Conservation (phyloP, 2,797 vertebrate genomes). For the Australoheros facetus region DNA sequence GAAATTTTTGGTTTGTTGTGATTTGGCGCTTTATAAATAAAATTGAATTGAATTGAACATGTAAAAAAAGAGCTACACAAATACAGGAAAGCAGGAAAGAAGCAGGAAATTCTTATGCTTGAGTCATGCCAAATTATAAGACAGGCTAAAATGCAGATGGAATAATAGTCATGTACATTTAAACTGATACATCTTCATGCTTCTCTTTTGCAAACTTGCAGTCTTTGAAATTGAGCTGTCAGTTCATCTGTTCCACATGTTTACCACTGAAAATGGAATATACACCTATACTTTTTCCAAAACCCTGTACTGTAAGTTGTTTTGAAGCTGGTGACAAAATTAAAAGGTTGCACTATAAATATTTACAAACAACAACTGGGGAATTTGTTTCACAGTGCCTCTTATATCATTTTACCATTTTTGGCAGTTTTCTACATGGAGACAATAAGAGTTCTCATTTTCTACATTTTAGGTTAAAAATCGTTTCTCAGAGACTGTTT, state of each 20-base stretch:
- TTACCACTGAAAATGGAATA: conserved; percentile 46
- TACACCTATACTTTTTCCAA: conserved; percentile 49
- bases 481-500: neutral
- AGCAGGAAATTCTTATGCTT: conserved; percentile 15
- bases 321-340: conserved; percentile 47
- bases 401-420: neutral
- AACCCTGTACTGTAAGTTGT: conserved; percentile 8
- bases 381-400: neutral
- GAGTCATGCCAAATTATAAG: conserved; percentile 29
- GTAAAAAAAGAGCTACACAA: neutral
- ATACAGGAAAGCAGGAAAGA: neutral
- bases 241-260: conserved; percentile 51
- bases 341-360: conserved; percentile 20
- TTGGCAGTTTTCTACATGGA: neutral
- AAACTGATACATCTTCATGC: conserved; percentile 17
- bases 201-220: conserved; percentile 10
- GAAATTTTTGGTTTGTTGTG: too few relatives aligned
- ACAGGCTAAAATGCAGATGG: conserved; percentile 49
- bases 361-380: conserved; percentile 10
- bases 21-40: too few relatives aligned
- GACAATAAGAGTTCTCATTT: conserved; percentile 9
- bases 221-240: conserved; percentile 70
- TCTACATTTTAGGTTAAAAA: conserved; percentile 23
- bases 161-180: conserved; percentile 34
- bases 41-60: too few relatives aligned